phyloP scores from a whole-genome alignment of 2,888 invertebrate species.

The Heteromyza rotundicornis region DNA sequence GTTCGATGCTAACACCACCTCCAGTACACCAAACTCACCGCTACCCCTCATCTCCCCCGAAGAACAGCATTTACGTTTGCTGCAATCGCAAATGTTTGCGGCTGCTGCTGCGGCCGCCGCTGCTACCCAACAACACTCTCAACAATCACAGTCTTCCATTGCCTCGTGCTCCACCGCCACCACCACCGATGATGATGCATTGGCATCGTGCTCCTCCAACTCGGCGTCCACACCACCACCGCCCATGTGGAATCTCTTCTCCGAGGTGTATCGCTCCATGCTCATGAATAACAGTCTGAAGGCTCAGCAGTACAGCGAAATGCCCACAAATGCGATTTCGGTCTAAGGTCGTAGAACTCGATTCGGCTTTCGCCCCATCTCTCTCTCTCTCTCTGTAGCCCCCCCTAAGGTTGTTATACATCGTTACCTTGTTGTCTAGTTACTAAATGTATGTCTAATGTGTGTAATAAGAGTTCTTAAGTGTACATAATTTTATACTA shows the following conservation, averaged over 20 bases:
- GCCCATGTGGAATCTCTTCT: constrained; percentile 59
- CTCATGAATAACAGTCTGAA: constrained; percentile 48
- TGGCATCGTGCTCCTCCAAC: not conserved
- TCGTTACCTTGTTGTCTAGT: constrained; percentile 53
- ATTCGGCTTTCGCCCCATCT: too few species aligned
- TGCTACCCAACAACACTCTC: constrained; percentile 24
- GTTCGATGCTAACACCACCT: constrained; percentile 5
- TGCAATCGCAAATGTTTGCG: constrained; percentile 57
- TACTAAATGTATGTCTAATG: too few species aligned
- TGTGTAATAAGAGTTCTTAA: too few species aligned
- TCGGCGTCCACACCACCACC: constrained; percentile 36
- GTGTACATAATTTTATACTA: constrained; percentile 3
- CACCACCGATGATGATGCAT: constrained; percentile 13
- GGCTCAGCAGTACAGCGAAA: constrained; percentile 52
- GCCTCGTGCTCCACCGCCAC: constrained; percentile 3
- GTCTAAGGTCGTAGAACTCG: constrained; percentile 47
- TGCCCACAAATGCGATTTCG: constrained; percentile 58
- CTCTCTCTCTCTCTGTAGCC: not conserved
- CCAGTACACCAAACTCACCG: not conserved
- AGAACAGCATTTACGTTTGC: constrained; percentile 46
- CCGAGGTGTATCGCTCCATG: constrained; percentile 61
- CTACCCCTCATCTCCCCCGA: constrained; percentile 34
- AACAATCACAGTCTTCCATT: not conserved
- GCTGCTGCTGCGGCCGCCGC: constrained; percentile 56
- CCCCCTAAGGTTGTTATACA: constrained; percentile 45